Evolutionary conservation across 2,113 vertebrate species (phyloP).

Genomic region (Perca fluviatilis): DNA sequence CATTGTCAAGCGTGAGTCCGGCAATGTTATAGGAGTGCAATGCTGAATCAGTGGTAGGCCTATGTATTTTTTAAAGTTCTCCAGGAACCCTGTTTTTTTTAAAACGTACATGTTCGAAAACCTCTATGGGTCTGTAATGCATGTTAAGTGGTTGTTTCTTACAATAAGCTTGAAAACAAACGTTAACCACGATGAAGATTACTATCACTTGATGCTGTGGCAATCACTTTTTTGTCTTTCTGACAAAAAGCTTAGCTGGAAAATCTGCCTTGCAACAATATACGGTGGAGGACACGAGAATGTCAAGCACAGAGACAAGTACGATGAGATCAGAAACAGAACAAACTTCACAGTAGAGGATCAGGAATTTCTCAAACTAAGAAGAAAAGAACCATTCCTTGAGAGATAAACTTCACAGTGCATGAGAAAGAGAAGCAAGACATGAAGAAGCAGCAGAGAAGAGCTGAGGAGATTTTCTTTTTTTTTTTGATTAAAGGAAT

Average conservation of each 20-base stretch:
- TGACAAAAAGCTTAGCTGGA: background rate
- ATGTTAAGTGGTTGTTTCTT: background rate
- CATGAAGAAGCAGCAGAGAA: background rate
- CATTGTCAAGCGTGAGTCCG: no score
- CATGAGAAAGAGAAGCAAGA: background rate
- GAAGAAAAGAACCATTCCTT: background rate
- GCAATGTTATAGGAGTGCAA: background rate
- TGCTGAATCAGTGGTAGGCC: background rate
- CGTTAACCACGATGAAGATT: background rate
- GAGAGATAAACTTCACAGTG: background rate
- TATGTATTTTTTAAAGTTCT: background rate
- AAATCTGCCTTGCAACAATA: background rate
- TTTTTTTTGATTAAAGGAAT: background rate
- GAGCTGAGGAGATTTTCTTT: background rate
- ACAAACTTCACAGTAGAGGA: background rate
- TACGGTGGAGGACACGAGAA: slow-evolving; percentile 9
- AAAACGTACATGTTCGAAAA: background rate
- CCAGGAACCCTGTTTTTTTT: no score
- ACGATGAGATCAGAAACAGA: background rate
- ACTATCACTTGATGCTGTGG: background rate
- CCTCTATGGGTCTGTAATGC: background rate
- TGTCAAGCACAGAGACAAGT: slow-evolving; percentile 4
- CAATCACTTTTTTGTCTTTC: background rate
- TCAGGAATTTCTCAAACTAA: slow-evolving; percentile 6
- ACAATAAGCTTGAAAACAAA: background rate